phyloP scores from a whole-genome alignment of 1,140 invertebrate species.

The Mizuhopecten yessoensis region DNA sequence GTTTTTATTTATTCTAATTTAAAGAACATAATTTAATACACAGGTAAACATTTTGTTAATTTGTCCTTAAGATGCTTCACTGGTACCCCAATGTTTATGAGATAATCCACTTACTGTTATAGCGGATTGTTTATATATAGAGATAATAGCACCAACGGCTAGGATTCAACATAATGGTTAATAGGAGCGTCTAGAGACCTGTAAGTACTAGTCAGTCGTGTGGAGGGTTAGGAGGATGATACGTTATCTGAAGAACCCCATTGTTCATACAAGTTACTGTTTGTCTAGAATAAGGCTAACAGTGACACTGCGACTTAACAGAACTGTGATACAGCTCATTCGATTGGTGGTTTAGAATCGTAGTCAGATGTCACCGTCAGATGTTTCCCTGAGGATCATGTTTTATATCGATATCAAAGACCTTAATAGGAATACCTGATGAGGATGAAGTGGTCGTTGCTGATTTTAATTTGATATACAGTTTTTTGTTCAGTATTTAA shows the following conservation, averaged over 20 bases:
- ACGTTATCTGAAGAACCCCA: slow-evolving; percentile 25
- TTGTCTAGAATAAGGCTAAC: neutral
- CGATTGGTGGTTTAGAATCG: neutral
- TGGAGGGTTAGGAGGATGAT: neutral
- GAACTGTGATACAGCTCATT: neutral
- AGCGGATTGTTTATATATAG: neutral
- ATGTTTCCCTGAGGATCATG: neutral
- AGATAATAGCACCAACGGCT: neutral
- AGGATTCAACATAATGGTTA: neutral
- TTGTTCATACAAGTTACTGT: slow-evolving; percentile 28
- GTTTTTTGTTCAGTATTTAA: neutral
- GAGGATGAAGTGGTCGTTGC: neutral
- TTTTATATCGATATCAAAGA: neutral
- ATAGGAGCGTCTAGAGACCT: neutral
- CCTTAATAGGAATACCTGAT: neutral
- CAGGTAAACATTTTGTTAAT: no score
- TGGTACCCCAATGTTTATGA: no score
- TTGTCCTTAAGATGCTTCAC: no score
- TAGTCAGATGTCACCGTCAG: neutral
- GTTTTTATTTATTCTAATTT: no score
- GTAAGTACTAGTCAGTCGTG: slow-evolving; percentile 8
- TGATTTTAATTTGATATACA: neutral
- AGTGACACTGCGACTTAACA: neutral
- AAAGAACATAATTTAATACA: no score
- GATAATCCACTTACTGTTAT: no score